phyloP scores from a whole-genome alignment of 2,888 invertebrate species.

The Pinctada fucata region DNA sequence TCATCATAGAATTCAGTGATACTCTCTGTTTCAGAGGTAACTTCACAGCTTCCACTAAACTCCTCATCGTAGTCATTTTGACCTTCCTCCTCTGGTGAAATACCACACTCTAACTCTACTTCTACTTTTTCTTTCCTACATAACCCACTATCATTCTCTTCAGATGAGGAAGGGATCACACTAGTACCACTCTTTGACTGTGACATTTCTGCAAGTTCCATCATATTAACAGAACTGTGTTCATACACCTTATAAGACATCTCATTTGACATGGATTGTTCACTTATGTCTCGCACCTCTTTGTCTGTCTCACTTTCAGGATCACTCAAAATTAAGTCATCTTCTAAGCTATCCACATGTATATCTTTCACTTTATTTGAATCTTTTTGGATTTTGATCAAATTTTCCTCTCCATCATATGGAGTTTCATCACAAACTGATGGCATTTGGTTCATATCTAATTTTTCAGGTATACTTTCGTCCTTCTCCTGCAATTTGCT shows the following conservation, averaged over 20 bases:
- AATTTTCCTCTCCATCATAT: neutral
- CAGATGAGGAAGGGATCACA: neutral
- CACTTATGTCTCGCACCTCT: neutral
- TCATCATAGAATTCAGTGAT: conserved; percentile 28
- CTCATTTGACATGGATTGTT: neutral
- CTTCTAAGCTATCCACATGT: neutral
- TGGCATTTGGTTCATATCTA: neutral
- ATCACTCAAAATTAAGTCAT: neutral
- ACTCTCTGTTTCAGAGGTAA: conserved; percentile 21
- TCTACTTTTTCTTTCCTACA: neutral
- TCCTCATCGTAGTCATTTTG: neutral
- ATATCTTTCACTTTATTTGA: neutral
- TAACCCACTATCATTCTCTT: neutral
- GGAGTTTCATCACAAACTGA: too few species aligned
- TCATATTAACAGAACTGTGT: neutral
- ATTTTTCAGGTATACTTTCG: neutral
- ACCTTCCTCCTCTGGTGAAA: neutral
- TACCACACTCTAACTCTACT: neutral
- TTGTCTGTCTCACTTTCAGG: neutral
- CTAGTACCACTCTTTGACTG: neutral
- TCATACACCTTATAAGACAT: neutral
- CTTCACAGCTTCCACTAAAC: neutral
- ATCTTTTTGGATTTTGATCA: neutral
- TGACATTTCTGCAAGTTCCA: conserved; percentile 3
- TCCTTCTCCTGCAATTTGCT: conserved; percentile 13